A percentile compares a stretch with the other conserved stretches of the same genome.
These are phyloP conservation scores for Hecatera dysodea DNA, from an alignment of 2,888 invertebrate genomes.

Conservation along the genomic window DNA sequence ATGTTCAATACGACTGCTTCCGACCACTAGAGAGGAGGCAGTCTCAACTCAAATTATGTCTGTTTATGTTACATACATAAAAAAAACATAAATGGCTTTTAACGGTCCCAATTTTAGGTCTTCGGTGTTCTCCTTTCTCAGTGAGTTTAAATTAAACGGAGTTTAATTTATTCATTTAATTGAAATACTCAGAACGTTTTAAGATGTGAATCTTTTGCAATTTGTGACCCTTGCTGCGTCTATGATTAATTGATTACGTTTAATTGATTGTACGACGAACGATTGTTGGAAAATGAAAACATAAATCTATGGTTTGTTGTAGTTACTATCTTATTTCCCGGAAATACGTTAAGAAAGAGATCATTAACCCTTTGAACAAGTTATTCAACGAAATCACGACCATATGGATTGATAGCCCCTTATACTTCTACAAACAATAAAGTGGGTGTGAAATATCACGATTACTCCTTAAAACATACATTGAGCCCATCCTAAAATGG, in stretches of 20 bases:
- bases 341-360: neutral
- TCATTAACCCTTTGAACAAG: neutral
- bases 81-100: no score
- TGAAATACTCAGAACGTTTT: neutral
- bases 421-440: no score
- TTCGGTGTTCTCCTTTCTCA: no score
- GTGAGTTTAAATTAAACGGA: neutral
- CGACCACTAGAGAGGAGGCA: neutral
- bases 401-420: neutral
- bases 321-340: neutral
- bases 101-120: neutral
- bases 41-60: neutral
- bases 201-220: slow-evolving; percentile 1
- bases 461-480: neutral
- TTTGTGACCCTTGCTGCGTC: neutral
- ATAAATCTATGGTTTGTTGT: neutral
- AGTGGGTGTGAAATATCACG: neutral
- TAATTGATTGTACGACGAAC: no score
- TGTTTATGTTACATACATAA: neutral
- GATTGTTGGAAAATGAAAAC: neutral
- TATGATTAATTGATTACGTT: no score
- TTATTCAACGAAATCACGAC: neutral
- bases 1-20: neutral
- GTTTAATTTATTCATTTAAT: neutral
- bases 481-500: neutral